Evolutionary conservation across 2,113 vertebrate genomes (phyloP), one percentile per base, ranked within the genome.

Genomic region (Zosterops japonicus): DNA sequence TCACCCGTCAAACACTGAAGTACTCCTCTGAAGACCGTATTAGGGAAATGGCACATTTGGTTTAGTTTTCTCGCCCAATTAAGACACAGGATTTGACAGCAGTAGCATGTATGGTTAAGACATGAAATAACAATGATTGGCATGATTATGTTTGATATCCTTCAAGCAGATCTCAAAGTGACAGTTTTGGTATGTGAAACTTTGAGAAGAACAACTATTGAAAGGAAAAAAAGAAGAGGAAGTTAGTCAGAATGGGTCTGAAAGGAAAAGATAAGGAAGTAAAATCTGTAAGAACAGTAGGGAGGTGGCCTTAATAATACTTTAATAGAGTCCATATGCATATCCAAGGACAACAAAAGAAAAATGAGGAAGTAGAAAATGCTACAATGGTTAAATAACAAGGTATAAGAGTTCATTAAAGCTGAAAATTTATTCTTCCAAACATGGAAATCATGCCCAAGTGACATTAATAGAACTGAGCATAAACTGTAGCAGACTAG

Each of bases 241-340:
- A 89, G 60, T 81, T 78, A 82, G 70, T 79, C 70, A 92, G 78
- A 91, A 91, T 83, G 67, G 41, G 53, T 41, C 60, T 88, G 79
- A 93, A 92, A 92, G 60, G 55, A 88, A 95, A 96, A 89, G 41
- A 83, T 78, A 92, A 90, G 68, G 60, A 90, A 94, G 47, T 78
- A 90, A 95, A 94, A 90, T 92, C 71, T 1, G 0, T 89, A 94
- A 67, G 44, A 95, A 64, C 31, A 74, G 76, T 65, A 90, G 79
- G 71, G 56, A 94, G 41, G 52, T 81, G 33, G 71, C 60, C 44
- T 93, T 83, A 92, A 56, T 39, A 88, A 68, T 49, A 81, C 27
- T 84, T 78, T 56, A 79, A 52, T 71, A 53, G 44, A 81, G 70
- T 69, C 49, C 59, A 60, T 88, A 75, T 41, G 46, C 60, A 89